Evolutionary conservation across 2,797 vertebrate species (phyloP), one percentile per base, ranked within the genome.

Genomic region (Oreonectes daqikongensis): DNA sequence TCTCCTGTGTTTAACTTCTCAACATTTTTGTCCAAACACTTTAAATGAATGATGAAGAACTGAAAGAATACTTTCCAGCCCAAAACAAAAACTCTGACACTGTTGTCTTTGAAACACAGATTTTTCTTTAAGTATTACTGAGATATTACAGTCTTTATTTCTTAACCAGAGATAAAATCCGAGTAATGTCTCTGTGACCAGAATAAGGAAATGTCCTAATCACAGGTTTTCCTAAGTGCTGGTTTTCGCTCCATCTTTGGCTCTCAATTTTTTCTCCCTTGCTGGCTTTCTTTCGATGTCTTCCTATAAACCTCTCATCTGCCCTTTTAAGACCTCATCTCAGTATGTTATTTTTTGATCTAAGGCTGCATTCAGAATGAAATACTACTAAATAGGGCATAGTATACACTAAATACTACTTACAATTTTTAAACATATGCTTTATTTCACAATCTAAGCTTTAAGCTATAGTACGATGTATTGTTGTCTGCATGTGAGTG

Each of bases 21-120:
- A 84, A 78, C 83, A 83, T 88, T 89, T 86, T 28, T 84, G 52
- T 89, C 85, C 87, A 88, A 44, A 81, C 81, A 77, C 74, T 85
- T 82, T 81, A 80, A 75, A 30, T 72, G 81, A 83, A 83, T 85
- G 83, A 70, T 78, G 59, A 70, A 76, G 61, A 14, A 30, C 14
- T 7, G 11, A 26, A 26, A 7, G 5, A 57, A 57, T 6, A 55
- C 6, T 55, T 1, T 1, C 4, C 52, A 24, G 22, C 24, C 24
- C 14, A 55, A 24, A 24, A 5, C 22, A 24, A 14, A 22, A 24
- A 55, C 10, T 30, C n/a, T 59, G 35, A 32, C 30, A 32, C n/a
- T 7, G 30, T 20, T 60, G 53, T 18, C 7, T 46, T 52, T 40
- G 20, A 30, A 40, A 38, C 46, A 28, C n/a, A n/a, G n/a, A n/a